Evolutionary conservation across 2,113 vertebrate species (phyloP).

Genomic region (Apteryx mantelli): DNA sequence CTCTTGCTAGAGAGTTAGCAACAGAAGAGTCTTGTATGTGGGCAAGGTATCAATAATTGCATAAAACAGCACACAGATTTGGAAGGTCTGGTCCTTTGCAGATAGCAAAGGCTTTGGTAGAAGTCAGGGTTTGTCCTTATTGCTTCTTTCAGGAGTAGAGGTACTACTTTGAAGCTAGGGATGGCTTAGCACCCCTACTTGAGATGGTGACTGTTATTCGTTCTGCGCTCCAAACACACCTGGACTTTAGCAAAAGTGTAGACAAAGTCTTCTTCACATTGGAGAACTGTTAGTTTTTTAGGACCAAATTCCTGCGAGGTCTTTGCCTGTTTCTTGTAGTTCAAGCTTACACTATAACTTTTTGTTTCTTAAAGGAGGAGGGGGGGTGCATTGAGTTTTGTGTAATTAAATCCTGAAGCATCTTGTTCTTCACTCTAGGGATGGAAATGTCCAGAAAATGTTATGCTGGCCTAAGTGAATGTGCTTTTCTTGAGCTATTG

Average conservation of each 20-base stretch:
- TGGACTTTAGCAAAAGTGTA: neutral
- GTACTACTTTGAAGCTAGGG: neutral
- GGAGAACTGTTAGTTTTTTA: neutral
- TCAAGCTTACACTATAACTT: neutral
- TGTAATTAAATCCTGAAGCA: neutral
- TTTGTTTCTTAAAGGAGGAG: neutral
- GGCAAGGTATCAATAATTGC: neutral
- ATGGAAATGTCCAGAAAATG: neutral
- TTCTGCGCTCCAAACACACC: neutral
- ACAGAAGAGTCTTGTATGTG: neutral
- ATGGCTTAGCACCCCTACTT: neutral
- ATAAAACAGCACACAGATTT: neutral
- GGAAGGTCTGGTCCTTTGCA: neutral
- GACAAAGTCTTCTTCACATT: neutral
- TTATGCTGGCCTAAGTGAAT: neutral
- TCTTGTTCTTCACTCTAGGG: slow-evolving; percentile 7
- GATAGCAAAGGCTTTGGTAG: neutral
- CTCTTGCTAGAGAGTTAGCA: neutral
- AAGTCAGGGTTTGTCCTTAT: neutral
- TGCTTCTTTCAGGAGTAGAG: neutral
- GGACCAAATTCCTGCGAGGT: neutral
- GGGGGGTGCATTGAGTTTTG: neutral
- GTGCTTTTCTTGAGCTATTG: slow-evolving; percentile 8
- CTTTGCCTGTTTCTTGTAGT: neutral
- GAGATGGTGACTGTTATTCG: neutral